phyloP scores from a whole-genome alignment of 2,888 invertebrate genomes.

The Prionchulus punctatus region DNA sequence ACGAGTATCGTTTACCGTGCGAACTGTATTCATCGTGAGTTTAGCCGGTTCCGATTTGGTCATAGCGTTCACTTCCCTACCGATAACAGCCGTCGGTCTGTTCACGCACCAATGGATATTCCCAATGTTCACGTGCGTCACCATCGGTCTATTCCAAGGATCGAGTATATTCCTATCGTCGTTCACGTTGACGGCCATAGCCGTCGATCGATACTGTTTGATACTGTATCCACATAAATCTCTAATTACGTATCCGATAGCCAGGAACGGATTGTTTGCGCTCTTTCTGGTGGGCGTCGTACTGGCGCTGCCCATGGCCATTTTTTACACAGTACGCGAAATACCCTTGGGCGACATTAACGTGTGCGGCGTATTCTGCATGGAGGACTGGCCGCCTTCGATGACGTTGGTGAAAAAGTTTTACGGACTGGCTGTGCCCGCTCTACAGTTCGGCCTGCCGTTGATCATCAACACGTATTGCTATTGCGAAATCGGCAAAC shows the following conservation, averaged over 20 bases:
- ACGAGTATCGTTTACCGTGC: constrained; percentile 24
- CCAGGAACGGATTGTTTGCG: constrained; percentile 16
- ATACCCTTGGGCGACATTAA: too few relatives aligned
- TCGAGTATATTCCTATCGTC: constrained; percentile 28
- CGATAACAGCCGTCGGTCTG: constrained; percentile 25
- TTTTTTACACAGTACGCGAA: constrained; percentile 19
- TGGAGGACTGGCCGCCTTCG: constrained; percentile 21
- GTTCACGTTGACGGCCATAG: constrained; percentile 28
- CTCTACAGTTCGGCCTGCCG: constrained; percentile 28
- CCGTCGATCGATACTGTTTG: constrained; percentile 26
- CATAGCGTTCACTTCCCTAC: constrained; percentile 23
- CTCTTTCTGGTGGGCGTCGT: constrained; percentile 25
- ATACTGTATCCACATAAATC: constrained; percentile 18
- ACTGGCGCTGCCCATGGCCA: constrained; percentile 24
- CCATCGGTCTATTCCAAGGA: constrained; percentile 24
- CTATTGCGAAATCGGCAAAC: constrained; percentile 14
- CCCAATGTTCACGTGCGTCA: too few relatives aligned
- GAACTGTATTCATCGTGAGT: constrained; percentile 17
- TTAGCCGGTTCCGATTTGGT: constrained; percentile 18
- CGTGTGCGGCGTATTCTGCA: constrained; percentile 27
- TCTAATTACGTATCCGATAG: constrained; percentile 20
- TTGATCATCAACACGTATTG: constrained; percentile 24
- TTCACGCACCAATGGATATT: constrained; percentile 28
- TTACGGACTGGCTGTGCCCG: constrained; percentile 21
- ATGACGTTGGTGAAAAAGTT: constrained; percentile 14